Base-by-base conservation (phyloP, 2,888 invertebrate genomes). In the Dasypolia templi region DNA sequence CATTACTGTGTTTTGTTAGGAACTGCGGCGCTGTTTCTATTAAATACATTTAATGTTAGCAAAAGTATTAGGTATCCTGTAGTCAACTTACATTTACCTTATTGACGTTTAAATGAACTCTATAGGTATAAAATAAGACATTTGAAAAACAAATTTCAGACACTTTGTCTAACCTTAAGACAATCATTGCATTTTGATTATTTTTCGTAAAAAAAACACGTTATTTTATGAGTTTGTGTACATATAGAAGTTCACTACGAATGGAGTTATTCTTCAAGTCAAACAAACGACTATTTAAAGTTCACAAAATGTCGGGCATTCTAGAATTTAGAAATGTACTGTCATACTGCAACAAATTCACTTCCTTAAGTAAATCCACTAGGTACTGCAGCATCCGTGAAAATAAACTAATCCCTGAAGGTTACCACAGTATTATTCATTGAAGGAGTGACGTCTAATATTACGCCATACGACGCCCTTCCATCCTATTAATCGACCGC, bases 381-480 rank as follows among this genome's bases (percentile, higher is more conserved):
- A n/a, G n/a, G n/a, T n/a, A 39, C 17, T 17, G n/a, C 17, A 17
- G 17, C 59, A 17, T 14, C 12, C 1, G 17, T 59, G 9, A n/a
- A 61, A 39, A n/a, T n/a, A 19, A 42, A 26, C 35, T 61, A 22
- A 73, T 11, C 59, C 9, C 29, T 4, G 76, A 49, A 62, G 44
- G 49, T 11, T 51, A 12, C n/a, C 7, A 51, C 44, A 69, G 22
- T 46, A 63, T 63, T 46, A 77, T 69, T 69, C 39, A 77, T 68
- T 51, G 22, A 2, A 44, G 14, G 12, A 77, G 6, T 56, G 35
- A 44, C 56, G 49, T 58, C 14, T 39, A n/a, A 17, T n/a, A n/a
- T 12, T 11, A 44, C 35, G 32, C 9, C 49, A 53, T 17, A 51
- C 4, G 19, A 17, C 26, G 3, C 19, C 39, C 3, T 26, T 26